Conservation (phyloP, 1,140 invertebrate genomes). For the Geopemphigus sp. region DNA sequence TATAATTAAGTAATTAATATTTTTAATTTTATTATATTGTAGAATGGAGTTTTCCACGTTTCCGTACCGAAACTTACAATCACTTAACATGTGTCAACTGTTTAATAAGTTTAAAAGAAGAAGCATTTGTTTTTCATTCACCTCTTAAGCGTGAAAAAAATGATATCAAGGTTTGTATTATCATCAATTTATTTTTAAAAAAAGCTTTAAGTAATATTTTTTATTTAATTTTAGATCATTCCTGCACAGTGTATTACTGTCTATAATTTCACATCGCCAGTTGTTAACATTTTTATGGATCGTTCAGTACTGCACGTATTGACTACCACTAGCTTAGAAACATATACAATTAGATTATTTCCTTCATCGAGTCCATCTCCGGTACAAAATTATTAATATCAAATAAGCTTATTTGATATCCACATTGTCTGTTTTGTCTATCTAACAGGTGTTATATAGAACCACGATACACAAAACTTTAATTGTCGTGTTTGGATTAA, state of each 20-base stretch:
- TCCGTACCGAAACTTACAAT: slow-evolving; percentile 50
- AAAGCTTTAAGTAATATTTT: neutral
- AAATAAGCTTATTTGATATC: neutral
- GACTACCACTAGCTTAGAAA: slow-evolving; percentile 74
- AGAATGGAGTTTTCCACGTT: slow-evolving; percentile 52
- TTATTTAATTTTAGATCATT: slow-evolving; percentile 52
- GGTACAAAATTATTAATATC: neutral
- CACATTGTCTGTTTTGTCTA: too few species aligned
- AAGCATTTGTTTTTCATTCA: slow-evolving; percentile 64
- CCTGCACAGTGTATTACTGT: slow-evolving; percentile 53
- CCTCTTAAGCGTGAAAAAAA: slow-evolving; percentile 53
- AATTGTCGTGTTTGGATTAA: too few species aligned
- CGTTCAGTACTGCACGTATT: slow-evolving; percentile 70
- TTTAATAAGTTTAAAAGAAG: slow-evolving; percentile 60
- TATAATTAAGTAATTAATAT: neutral
- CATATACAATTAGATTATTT: slow-evolving; percentile 69
- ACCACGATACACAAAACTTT: too few species aligned
- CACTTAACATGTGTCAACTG: slow-evolving; percentile 56
- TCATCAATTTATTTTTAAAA: neutral
- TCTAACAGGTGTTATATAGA: too few species aligned
- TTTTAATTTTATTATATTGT: slow-evolving; percentile 41
- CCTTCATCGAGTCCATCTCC: slow-evolving; percentile 55
- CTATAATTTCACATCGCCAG: slow-evolving; percentile 71
- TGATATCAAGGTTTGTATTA: slow-evolving; percentile 17
- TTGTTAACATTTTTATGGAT: slow-evolving; percentile 66